Evolutionary conservation across 2,797 vertebrate species (phyloP).

Genomic region (Hemitrygon akajei): DNA sequence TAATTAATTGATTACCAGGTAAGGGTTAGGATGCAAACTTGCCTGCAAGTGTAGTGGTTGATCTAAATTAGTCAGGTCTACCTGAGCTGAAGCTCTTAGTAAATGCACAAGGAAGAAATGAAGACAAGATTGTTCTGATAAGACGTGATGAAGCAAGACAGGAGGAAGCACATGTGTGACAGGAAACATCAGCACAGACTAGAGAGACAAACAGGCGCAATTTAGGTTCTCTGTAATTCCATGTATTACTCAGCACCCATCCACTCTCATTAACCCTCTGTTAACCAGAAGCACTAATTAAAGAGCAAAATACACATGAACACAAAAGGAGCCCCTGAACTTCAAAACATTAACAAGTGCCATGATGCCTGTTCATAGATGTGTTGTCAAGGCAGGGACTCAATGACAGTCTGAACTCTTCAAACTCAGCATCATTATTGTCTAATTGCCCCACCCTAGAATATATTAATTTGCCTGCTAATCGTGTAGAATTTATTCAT

Average conservation of each 20-base stretch:
- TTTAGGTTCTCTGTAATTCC: neutral
- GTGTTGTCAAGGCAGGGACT: neutral
- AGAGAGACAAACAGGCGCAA: no score
- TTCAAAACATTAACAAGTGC: neutral
- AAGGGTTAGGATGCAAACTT: neutral
- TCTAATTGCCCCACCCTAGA: neutral
- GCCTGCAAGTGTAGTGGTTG: neutral
- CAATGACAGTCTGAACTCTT: neutral
- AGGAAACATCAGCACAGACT: neutral
- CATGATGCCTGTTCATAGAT: neutral
- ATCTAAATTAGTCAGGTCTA: neutral
- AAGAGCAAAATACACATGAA: neutral
- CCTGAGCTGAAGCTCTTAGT: neutral
- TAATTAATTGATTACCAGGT: neutral
- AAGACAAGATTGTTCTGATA: neutral
- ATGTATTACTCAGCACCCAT: neutral
- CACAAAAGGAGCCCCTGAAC: neutral
- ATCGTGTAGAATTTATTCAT: neutral
- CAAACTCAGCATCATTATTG: neutral
- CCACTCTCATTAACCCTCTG: neutral
- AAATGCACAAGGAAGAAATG: neutral
- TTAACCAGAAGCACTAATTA: neutral
- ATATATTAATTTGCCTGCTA: neutral
- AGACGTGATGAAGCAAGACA: neutral
- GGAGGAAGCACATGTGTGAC: neutral